Evolutionary conservation across 1,140 invertebrate genomes (phyloP).

Genomic region (Drosophila pachea): DNA sequence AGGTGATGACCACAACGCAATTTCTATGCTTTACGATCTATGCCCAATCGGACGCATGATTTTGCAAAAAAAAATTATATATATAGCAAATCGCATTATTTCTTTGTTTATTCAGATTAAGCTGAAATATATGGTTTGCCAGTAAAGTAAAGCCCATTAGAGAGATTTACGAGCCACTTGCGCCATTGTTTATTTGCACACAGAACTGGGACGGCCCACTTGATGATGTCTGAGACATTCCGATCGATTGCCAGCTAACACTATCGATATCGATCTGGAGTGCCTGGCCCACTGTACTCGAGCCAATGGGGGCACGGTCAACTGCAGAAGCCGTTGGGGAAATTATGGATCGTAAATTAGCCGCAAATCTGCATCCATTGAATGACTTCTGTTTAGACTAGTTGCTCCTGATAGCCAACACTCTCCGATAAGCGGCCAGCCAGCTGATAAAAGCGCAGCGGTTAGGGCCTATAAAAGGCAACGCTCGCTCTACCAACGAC

Average conservation of each 20-base stretch:
- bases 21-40: constrained; percentile 12
- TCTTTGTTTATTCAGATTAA: constrained; percentile 33
- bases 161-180: constrained; percentile 32
- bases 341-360: constrained; percentile 51
- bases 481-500: neutral
- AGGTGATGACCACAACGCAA: constrained; percentile 3
- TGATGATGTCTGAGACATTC: constrained; percentile 6
- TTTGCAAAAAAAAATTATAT: constrained; percentile 12
- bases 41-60: constrained; percentile 16
- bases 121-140: constrained; percentile 21
- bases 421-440: constrained; percentile 15
- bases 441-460: neutral
- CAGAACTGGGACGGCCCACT: constrained; percentile 19
- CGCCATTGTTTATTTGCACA: constrained; percentile 30
- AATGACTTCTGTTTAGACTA: constrained; percentile 2
- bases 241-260: neutral
- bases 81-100: neutral
- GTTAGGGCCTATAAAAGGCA: constrained; percentile 47
- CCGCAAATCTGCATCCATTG: constrained; percentile 13
- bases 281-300: constrained; percentile 7
- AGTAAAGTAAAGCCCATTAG: constrained; percentile 14
- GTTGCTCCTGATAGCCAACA: constrained; percentile 39
- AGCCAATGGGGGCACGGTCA: constrained; percentile 31
- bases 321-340: constrained; percentile 2
- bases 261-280: constrained; percentile 39